Conservation (phyloP, 2,888 invertebrate species). For the Parnassius mnemosyne region DNA sequence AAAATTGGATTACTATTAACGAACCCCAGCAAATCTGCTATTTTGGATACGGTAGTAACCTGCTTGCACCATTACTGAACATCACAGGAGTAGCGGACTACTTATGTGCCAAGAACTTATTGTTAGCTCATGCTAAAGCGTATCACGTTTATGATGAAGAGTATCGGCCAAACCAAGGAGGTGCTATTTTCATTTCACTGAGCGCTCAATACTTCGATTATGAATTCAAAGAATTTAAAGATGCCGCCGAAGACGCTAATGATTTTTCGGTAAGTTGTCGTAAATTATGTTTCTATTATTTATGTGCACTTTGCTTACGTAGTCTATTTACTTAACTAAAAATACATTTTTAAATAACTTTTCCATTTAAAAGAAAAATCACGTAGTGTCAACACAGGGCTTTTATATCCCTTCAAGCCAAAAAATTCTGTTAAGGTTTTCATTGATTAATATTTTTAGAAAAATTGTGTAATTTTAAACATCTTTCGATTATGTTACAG, state of each 20-base stretch:
- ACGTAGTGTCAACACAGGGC: no score
- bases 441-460: no score
- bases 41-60: slow-evolving; percentile 52
- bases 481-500: slow-evolving; percentile 42
- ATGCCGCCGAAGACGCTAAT: slow-evolving; percentile 56
- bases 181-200: slow-evolving; percentile 34
- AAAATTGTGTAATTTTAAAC: not conserved
- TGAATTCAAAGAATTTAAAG: slow-evolving; percentile 49
- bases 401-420: no score
- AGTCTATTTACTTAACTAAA: no score
- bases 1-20: slow-evolving; percentile 74
- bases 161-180: slow-evolving; percentile 41
- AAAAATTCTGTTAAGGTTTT: no score
- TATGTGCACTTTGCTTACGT: no score
- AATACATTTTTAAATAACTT: no score
- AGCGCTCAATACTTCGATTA: slow-evolving; percentile 20
- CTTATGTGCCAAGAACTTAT: slow-evolving; percentile 62
- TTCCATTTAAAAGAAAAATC: no score
- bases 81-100: slow-evolving; percentile 62
- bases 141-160: slow-evolving; percentile 57
- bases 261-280: slow-evolving; percentile 61
- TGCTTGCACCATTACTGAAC: not conserved
- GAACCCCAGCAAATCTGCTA: slow-evolving; percentile 54
- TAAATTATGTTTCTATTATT: not conserved
- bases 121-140: slow-evolving; percentile 74